Percentiles rank a stretch among this genome's conserved stretches.
These are phyloP conservation scores for Luidia sarsii DNA, from an alignment of 53 echinoderm and acorn worm species.

Conservation along the genomic window DNA sequence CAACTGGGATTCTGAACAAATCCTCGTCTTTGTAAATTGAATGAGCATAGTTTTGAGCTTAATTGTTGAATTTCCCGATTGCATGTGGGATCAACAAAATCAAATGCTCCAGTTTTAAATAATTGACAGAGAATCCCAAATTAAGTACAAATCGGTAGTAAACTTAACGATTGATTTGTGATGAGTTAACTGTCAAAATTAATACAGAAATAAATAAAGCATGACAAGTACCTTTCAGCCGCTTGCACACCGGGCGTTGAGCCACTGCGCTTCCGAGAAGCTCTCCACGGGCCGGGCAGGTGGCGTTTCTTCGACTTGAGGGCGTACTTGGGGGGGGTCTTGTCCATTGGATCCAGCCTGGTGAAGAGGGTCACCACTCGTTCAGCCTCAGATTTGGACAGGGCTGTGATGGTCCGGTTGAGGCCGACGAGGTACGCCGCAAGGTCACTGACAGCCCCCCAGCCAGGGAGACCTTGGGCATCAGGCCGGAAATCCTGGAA, in stretches of 20 bases:
- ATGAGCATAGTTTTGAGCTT: no score
- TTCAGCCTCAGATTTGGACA: constrained; percentile 8
- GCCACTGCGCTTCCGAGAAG: constrained; percentile 42
- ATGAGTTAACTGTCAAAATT: no score
- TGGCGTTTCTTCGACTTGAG: constrained; percentile 13
- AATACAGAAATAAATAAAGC: no score
- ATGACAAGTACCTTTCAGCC: constrained; percentile 34
- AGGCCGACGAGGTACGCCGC: constrained; percentile 39
- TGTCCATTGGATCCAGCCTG: constrained; percentile 29
- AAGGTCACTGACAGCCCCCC: constrained; percentile 54
- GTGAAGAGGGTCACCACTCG: constrained; percentile 5
- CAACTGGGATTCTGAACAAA: no score
- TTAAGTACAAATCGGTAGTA: no score
- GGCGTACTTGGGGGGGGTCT: constrained; percentile 20
- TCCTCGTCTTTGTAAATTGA: no score
- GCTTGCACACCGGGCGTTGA: constrained; percentile 48
- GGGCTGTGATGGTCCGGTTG: constrained; percentile 41
- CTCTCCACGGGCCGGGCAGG: constrained; percentile 48
- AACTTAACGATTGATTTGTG: no score
- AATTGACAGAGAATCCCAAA: no score
- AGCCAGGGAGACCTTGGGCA: constrained; percentile 43
- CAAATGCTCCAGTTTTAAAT: no score
- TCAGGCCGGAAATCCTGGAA: background rate
- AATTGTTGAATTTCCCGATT: no score
- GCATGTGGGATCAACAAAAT: no score